Evolutionary conservation across 2,797 vertebrate species (phyloP).

Genomic region (Neosalanx taihuensis): DNA sequence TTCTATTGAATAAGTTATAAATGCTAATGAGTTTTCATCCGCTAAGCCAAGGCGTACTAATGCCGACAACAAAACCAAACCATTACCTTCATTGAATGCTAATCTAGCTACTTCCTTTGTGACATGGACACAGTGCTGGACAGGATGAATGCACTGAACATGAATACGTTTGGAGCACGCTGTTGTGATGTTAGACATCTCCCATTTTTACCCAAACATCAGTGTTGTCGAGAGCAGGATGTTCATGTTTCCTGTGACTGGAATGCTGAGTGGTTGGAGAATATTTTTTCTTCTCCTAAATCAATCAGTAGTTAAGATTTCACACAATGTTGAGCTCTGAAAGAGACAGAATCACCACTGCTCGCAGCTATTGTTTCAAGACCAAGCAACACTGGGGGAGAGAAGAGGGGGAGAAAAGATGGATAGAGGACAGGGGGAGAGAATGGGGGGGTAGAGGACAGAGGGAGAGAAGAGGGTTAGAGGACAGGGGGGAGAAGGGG

Average conservation of each 20-base stretch:
- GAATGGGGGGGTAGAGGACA: too few species aligned
- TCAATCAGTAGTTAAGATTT: too few species aligned
- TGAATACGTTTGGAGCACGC: neutral
- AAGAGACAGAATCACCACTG: too few species aligned
- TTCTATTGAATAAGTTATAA: slow-evolving; percentile 28
- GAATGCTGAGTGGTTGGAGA: too few species aligned
- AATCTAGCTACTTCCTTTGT: neutral
- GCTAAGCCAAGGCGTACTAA: slow-evolving; percentile 25
- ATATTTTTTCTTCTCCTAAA: too few species aligned
- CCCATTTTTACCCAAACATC: neutral
- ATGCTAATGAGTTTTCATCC: slow-evolving; percentile 11
- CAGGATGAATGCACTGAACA: neutral
- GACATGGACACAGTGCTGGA: neutral
- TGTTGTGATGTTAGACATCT: neutral
- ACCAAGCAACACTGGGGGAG: neutral
- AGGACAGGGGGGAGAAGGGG: neutral
- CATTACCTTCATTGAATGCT: slow-evolving; percentile 9
- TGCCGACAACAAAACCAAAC: slow-evolving; percentile 18
- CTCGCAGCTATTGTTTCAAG: neutral
- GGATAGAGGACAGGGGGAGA: too few species aligned
- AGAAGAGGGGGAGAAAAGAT: neutral
- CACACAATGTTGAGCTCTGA: neutral
- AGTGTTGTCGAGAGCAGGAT: too few species aligned
- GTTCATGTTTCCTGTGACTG: too few species aligned
- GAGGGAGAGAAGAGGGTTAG: too few species aligned